Base-by-base conservation (phyloP, 1,140 invertebrate species). In the Teleopsis dalmanni region DNA sequence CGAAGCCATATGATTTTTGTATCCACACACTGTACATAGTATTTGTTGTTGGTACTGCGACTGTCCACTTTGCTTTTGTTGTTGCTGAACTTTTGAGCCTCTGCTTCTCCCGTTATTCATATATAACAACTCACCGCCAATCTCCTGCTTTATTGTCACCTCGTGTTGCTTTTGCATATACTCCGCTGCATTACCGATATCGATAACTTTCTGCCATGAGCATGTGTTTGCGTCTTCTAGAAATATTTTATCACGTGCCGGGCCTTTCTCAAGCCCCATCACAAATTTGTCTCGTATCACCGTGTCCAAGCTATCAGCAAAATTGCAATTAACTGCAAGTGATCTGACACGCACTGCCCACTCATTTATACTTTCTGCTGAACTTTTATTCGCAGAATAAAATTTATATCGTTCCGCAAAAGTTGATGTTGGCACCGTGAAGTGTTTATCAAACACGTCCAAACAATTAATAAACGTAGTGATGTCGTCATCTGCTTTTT, bases 211-310 rank as follows among this genome's bases (percentile, higher is more conserved):
- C 1, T 48, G n/a, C n/a, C n/a, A n/a, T n/a, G n/a, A n/a, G n/a
- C n/a, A n/a, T n/a, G n/a, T n/a, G n/a, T n/a, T n/a, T n/a, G n/a
- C n/a, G n/a, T n/a, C n/a, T n/a, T n/a, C n/a, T n/a, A n/a, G n/a
- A n/a, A n/a, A n/a, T n/a, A n/a, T n/a, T n/a, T n/a, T n/a, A n/a
- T n/a, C n/a, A n/a, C n/a, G n/a, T n/a, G n/a, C n/a, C n/a, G n/a
- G n/a, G n/a, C n/a, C 57, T 16, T 45, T 55, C 14, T 37, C 41
- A n/a, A 69, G 40, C 5, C 65, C 59, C 51, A 55, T 60, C 1
- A 70, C 55, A 34, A 70, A 64, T 49, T 57, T 55, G 45, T 71
- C 60, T 41, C 58, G 36, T 14, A 69, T 29, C 14, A 25, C 36
- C 8, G 53, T 57, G 5, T 64, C 52, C 10, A 63, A 47, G n/a